Evolutionary conservation across 2,113 vertebrate species (phyloP), one percentile per base, ranked within the genome.

Genomic region (Oophaga pumilio): DNA sequence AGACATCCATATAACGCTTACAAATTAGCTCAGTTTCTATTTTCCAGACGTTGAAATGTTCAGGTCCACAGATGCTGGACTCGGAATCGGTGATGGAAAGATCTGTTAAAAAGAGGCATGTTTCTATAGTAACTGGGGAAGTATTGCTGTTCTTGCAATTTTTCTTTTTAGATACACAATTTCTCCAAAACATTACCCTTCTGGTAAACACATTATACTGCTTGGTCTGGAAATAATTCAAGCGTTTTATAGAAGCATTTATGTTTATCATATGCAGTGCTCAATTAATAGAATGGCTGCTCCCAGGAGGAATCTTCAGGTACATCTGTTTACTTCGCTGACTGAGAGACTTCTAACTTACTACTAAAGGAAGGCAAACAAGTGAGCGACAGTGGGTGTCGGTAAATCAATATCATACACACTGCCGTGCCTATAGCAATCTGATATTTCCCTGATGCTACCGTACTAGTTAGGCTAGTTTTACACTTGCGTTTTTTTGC

Each of bases 221-320:
- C 8, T 49, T 76, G 57, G 28, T 76, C 33, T 85, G 53, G 56
- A 85, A 85, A 76, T 62, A 76, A 85, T 62, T 76, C 22, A 24
- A 28, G 14, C 76, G 52, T 76, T 85, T 85, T 85, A 66, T 15
- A 59, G 74, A 78, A 64, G 4, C 74, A 78, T 86, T 60, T 86
- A 43, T 78, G 60, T 78, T 86, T 77, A 33, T 66, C 74, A 50
- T 53, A 86, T 68, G 28, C 59, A 78, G 7, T 26, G 60, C n/a
- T 62, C 85, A 78, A 78, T 86, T 86, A 86, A 86, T 78, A 33
- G 43, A 86, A 86, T 86, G 66, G 74, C 50, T 78, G 73, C 20
- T 78, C 85, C 85, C 73, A 76, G 74, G 43, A 43, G 84, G 74
- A 60, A 2, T 14, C 49, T 78, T 59, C 74, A 86, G 85, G 85